A percentile compares a stretch with the other conserved stretches of the same genome.
phyloP scores from a whole-genome alignment of 2,797 vertebrate genomes.

The Aeoliscus strigatus region DNA sequence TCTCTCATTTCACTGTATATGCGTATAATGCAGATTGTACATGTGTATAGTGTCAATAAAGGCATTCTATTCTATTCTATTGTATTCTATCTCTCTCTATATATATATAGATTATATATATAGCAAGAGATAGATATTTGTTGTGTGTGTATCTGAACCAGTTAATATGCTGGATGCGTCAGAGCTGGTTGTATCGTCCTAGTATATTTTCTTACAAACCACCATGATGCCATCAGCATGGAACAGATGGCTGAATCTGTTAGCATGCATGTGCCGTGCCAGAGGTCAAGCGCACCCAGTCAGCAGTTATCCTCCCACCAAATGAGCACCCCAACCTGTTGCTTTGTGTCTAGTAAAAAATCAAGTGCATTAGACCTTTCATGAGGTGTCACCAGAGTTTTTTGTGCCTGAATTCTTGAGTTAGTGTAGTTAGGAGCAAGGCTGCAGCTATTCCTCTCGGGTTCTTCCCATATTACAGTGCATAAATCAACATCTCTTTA shows the following conservation, averaged over 20 bases:
- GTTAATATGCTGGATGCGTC: constrained; percentile 13
- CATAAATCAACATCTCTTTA: too few species aligned
- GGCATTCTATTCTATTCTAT: too few species aligned
- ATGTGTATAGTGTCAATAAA: too few species aligned
- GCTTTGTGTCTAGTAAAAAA: constrained; percentile 1
- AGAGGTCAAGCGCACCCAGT: constrained; percentile 42
- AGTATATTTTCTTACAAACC: constrained; percentile 21
- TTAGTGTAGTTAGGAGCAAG: too few species aligned
- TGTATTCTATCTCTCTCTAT: too few species aligned
- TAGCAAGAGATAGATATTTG: constrained; percentile 21
- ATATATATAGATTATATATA: constrained; percentile 14
- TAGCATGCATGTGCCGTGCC: constrained; percentile 30
- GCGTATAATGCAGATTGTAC: too few species aligned
- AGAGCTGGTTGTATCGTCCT: constrained; percentile 29
- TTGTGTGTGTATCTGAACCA: constrained; percentile 14
- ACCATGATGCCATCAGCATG: constrained; percentile 26
- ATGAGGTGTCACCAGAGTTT: too few species aligned
- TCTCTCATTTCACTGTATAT: too few species aligned
- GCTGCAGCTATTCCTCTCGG: too few species aligned
- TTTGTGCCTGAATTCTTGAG: too few species aligned
- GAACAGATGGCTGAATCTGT: constrained; percentile 68
- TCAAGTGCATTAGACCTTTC: too few species aligned
- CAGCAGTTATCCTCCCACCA: constrained; percentile 21
- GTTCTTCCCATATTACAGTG: too few species aligned
- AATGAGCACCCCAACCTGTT: constrained; percentile 37